Base-by-base conservation (phyloP, 1,140 invertebrate genomes). In the Meloidogyne floridensis region DNA sequence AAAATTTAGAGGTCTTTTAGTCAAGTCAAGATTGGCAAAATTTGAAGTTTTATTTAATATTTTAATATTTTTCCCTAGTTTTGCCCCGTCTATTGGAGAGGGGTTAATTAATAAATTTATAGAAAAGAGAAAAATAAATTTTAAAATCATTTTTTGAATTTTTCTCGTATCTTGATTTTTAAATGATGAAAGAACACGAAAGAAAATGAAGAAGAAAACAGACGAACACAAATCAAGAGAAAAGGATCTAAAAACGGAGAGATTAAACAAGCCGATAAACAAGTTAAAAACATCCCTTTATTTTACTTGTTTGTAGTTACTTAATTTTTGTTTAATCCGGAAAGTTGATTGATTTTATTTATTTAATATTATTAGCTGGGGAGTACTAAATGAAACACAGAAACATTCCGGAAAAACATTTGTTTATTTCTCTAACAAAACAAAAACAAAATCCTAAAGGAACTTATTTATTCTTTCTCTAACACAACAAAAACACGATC, bases 1-100 rank as follows among this genome's bases (percentile, higher is more conserved):
- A 32, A 80, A 81, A 54, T 85, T 84, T 56, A 83, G 43, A 15
- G 82, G 83, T 69, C 82, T 69, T 56, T 83, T 83, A 15, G 70
- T 75, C 43, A 83, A 70, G 53, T 83, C 69, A 32, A 82, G 32
- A 8, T 80, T 13, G 13, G 18, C 18, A 77, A 80, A 81, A 32
- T 18, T 53, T 20, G 70, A 42, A 9, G 80, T 32, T 47, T 47
- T 47, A 77, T 32, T 54, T n/a, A n/a, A 51, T 0, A 18, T 56
- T 59, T 20, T 54, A 70, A n/a, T 65, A 43, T 54, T 73, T 70
- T 47, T 53, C 4, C 43, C 53, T 15, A 78, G n/a, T 71, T 80
- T 81, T 54, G 69, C 75, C 15, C 42, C 13, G 4, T 81, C 51
- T 59, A 59, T 80, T 6, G n/a, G n/a, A 65, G 74, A 32, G 75